These are phyloP conservation scores for Clamator glandarius DNA, from an alignment of 2,797 vertebrate genomes.

Conservation along the genomic window DNA sequence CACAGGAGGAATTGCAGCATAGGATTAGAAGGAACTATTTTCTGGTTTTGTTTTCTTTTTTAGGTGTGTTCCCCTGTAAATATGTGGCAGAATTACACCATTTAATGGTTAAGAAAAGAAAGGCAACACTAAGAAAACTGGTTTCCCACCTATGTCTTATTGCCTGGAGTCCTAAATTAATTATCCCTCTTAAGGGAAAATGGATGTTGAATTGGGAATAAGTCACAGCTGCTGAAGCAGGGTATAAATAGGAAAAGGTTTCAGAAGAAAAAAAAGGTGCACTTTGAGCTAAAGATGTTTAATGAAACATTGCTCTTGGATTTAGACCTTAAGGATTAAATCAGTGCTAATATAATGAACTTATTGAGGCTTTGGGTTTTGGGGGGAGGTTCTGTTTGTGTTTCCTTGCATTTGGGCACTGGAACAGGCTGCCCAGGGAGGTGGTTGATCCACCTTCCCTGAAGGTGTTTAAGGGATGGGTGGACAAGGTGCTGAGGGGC, in stretches of 20 bases:
- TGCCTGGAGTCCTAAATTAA: conserved; percentile 66
- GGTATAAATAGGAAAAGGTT: conserved; percentile 35
- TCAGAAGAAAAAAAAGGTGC: not conserved
- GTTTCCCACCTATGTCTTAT: conserved; percentile 30
- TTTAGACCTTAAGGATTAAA: not conserved
- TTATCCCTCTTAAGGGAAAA: conserved; percentile 64
- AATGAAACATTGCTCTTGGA: not conserved
- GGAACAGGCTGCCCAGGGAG: no score
- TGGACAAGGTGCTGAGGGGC: no score
- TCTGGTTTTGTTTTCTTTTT: not conserved
- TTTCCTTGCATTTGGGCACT: not conserved
- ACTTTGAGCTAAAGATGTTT: not conserved
- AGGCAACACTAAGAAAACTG: conserved; percentile 32
- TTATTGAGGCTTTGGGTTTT: not conserved
- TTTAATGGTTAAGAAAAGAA: conserved; percentile 42
- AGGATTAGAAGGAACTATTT: not conserved
- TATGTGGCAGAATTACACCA: not conserved
- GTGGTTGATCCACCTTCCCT: no score
- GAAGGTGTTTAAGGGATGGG: no score
- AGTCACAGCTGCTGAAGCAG: conserved; percentile 32
- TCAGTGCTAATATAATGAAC: not conserved
- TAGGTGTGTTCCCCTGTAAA: not conserved
- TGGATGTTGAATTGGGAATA: conserved; percentile 47
- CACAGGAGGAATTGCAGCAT: not conserved
- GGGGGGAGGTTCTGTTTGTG: not conserved